Evolutionary conservation across 2,888 invertebrate species (phyloP).

Genomic region (Deroplatys truncata): DNA sequence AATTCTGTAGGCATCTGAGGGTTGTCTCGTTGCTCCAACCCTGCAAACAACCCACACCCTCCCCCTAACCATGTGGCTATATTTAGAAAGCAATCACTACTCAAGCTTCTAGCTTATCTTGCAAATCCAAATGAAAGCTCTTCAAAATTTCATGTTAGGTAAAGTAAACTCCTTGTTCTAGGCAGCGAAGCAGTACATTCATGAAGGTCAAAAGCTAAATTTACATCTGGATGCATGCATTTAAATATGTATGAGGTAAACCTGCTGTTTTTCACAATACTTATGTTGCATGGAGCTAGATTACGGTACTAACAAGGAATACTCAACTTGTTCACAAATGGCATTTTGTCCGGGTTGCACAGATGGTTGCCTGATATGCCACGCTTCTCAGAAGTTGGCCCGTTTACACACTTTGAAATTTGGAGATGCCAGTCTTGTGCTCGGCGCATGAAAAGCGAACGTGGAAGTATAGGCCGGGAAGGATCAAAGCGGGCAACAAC

Average conservation of each 20-base stretch:
- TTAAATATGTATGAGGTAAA: not conserved
- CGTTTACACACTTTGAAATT: too few relatives aligned
- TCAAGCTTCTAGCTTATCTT: not conserved
- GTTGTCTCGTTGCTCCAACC: slow-evolving; percentile 23
- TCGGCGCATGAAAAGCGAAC: too few relatives aligned
- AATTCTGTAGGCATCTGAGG: slow-evolving; percentile 9
- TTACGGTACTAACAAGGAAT: too few relatives aligned
- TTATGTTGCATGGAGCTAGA: too few relatives aligned
- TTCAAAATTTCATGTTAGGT: not conserved
- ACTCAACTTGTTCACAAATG: too few relatives aligned
- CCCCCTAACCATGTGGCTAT: not conserved
- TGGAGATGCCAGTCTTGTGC: too few relatives aligned
- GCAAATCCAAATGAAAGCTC: not conserved
- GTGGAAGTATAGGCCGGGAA: too few relatives aligned
- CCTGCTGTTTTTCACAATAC: too few relatives aligned
- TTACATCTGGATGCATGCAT: not conserved
- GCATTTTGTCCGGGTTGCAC: too few relatives aligned
- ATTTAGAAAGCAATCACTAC: not conserved
- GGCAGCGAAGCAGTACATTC: not conserved
- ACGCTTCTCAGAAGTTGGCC: too few relatives aligned
- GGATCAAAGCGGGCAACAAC: too few relatives aligned
- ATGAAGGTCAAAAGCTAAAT: not conserved
- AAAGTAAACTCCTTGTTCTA: not conserved
- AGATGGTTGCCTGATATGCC: too few relatives aligned
- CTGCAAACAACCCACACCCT: slow-evolving; percentile 8